These are phyloP conservation scores for Neodontobutis hainanensis DNA, from an alignment of 2,113 vertebrate genomes.

Conservation along the genomic window DNA sequence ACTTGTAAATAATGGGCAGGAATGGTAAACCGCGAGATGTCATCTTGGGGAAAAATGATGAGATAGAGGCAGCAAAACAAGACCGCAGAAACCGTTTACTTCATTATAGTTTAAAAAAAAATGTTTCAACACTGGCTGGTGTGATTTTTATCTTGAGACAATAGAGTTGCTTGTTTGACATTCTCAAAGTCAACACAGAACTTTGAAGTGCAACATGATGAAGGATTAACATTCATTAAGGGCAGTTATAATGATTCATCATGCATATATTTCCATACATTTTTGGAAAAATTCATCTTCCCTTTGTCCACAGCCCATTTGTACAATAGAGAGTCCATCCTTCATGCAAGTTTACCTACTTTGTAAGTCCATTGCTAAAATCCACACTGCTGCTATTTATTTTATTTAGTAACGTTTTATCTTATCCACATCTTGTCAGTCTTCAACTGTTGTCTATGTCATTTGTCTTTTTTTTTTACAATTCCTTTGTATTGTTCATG, in stretches of 20 bases:
- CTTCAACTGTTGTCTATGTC: background rate
- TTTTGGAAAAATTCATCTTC: background rate
- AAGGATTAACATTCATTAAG: background rate
- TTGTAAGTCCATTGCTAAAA: no score
- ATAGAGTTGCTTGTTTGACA: background rate
- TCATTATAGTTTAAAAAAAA: constrained; percentile 29
- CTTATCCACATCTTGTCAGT: background rate
- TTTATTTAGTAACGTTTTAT: background rate
- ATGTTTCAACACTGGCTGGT: background rate
- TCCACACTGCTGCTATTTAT: no score
- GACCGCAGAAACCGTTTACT: constrained; percentile 24
- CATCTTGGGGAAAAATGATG: constrained; percentile 34
- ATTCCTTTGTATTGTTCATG: background rate
- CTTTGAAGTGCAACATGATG: constrained; percentile 1
- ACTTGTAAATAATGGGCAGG: constrained; percentile 58
- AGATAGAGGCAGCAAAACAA: constrained; percentile 31
- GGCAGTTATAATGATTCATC: background rate
- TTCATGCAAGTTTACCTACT: no score
- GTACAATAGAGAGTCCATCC: background rate
- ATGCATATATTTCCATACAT: background rate
- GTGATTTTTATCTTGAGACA: background rate
- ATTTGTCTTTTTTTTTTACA: background rate
- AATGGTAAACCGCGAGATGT: constrained; percentile 49
- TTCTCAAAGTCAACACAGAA: constrained; percentile 7
- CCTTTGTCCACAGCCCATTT: no score